Base-by-base conservation (phyloP, 1,140 invertebrate genomes). In the Teleogryllus occipitalis region DNA sequence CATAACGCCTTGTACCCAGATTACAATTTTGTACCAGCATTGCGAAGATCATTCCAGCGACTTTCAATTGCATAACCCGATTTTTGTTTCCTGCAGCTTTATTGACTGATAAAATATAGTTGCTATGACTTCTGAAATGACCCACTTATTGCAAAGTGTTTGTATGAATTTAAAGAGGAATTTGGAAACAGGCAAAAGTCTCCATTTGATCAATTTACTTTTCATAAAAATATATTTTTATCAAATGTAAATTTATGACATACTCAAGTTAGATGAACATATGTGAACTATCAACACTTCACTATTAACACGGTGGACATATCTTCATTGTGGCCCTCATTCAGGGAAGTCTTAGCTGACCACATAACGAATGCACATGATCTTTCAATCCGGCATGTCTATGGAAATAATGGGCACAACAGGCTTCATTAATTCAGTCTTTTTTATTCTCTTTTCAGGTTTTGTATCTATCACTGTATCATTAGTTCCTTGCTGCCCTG, bases 371-470 rank as follows among this genome's bases (percentile, higher is more conserved):
- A 39, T 39, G 27, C 27, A 39, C 27, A 39, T 39, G 27, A 39
- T 39, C 65, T 79, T 21, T 93, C 91, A 96, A 89, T 96, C 95
- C 18, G 95, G 95, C 89, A 94, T 93, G 83, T 96, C 94, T 86
- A 96, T 96, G 81, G 93, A 94, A 75, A 95, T 90, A 81, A 95
- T 93, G 83, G 94, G 95, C 86, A 96, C 91, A 80, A 96, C 93
- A 80, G 94, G 94, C 86, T 95, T 96, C 83, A 91, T 88, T 39
- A 90, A 86, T 87, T 94, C 93, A 82, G 91, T 91, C 84, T 94
- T 92, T 85, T 92, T 92, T 81, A 91, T 89, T 82, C 90, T 86
- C 77, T 91, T 86, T 84, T 90, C 82, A 84, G 88, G 86, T 87
- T 89, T 86, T 91, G 87, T 84, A 78, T 83, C 82, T 80, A 86